Conservation (phyloP, 2,888 invertebrate genomes). For the Caenorhabditis doughertyi region DNA sequence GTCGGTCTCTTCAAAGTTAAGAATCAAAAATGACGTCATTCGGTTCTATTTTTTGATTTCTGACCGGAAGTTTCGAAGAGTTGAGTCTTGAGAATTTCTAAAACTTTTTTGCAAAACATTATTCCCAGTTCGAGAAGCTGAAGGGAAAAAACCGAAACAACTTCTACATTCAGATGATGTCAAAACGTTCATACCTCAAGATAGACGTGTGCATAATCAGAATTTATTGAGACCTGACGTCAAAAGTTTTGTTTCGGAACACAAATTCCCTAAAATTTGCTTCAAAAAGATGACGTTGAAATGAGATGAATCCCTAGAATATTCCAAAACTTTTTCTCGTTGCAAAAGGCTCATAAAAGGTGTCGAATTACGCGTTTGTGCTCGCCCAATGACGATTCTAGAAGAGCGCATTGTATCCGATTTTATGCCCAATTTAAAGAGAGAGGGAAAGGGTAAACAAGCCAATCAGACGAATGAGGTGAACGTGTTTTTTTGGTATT, state of each 20-base stretch:
- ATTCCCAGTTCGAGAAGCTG: background rate
- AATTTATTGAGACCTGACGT: background rate
- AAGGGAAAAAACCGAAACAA: background rate
- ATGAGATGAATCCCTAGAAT: background rate
- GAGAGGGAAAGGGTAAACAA: slow-evolving; percentile 10
- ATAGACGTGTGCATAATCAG: background rate
- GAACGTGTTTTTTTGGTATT: background rate
- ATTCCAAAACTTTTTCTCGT: slow-evolving; percentile 10
- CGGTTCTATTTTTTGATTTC: slow-evolving; percentile 17
- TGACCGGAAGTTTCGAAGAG: slow-evolving; percentile 7
- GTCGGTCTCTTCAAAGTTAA: background rate
- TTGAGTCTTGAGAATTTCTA: background rate
- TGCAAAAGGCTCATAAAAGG: slow-evolving; percentile 7
- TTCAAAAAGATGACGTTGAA: background rate
- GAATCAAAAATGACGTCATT: background rate
- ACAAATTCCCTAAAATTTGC: background rate
- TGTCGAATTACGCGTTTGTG: slow-evolving; percentile 15
- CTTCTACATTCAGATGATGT: background rate
- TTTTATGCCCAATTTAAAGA: slow-evolving; percentile 2
- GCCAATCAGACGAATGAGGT: slow-evolving; percentile 3
- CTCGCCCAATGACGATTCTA: slow-evolving; percentile 20
- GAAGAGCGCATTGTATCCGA: background rate
- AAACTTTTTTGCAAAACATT: background rate
- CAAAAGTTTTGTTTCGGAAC: background rate
- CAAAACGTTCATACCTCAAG: background rate